Conservation (phyloP, 2,888 invertebrate genomes). For the Tetheella fluctuosa region DNA sequence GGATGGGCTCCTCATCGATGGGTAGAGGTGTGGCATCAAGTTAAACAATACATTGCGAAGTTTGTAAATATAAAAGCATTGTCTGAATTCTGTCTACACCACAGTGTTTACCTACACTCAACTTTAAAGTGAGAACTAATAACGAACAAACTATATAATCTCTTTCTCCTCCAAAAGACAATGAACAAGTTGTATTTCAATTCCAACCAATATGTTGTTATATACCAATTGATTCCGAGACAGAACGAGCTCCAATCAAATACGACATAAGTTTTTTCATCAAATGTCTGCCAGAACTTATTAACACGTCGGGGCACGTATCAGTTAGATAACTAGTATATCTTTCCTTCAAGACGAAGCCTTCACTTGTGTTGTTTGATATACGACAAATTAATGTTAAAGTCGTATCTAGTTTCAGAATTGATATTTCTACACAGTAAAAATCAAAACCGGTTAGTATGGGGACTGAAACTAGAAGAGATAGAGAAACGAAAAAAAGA, state of each 20-base stretch:
- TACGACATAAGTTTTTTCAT: constrained; percentile 1
- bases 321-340: neutral
- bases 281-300: neutral
- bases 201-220: neutral
- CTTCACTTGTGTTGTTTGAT: neutral
- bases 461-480: no score
- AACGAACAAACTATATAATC: neutral
- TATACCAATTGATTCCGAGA: neutral
- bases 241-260: neutral
- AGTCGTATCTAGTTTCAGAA: neutral
- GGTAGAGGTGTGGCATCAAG: no score
- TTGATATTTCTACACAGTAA: no score
- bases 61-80: no score
- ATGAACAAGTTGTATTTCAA: neutral
- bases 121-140: neutral
- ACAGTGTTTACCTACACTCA: no score
- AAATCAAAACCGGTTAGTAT: no score
- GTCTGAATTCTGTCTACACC: no score
- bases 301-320: constrained; percentile 7
- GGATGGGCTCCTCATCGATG: no score
- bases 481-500: no score
- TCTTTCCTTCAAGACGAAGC: neutral
- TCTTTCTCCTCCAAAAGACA: neutral
- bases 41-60: no score
- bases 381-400: neutral